Evolutionary conservation across 2,888 invertebrate genomes (phyloP).

Genomic region (Cetonia aurata): DNA sequence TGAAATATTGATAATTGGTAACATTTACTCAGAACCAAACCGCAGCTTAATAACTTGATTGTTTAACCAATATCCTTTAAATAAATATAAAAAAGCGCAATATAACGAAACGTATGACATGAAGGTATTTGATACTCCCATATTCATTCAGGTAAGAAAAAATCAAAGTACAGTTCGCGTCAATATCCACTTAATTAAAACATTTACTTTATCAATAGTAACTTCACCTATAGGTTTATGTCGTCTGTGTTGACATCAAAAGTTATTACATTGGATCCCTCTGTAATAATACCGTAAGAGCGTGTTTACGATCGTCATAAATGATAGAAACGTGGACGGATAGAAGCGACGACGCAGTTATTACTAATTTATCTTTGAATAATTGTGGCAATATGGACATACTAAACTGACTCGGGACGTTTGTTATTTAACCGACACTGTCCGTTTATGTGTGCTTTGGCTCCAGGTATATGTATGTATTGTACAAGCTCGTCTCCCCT

Average conservation of each 20-base stretch:
- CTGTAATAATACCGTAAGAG: slow-evolving; percentile 35
- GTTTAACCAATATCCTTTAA: too few relatives aligned
- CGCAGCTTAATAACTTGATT: too few relatives aligned
- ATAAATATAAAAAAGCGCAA: too few relatives aligned
- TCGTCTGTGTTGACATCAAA: background rate
- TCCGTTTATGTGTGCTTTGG: background rate
- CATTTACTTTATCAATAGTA: slow-evolving; percentile 20
- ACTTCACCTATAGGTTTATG: slow-evolving; percentile 7
- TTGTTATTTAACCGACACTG: slow-evolving; percentile 26
- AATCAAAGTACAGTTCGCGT: slow-evolving; percentile 1
- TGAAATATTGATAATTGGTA: too few relatives aligned
- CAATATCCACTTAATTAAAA: slow-evolving; percentile 9
- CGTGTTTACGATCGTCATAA: slow-evolving; percentile 35
- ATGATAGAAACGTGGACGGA: slow-evolving; percentile 28
- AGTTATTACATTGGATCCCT: slow-evolving; percentile 28
- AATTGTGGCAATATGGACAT: slow-evolving; percentile 37
- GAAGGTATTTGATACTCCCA: too few relatives aligned
- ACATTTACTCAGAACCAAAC: too few relatives aligned
- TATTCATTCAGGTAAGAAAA: background rate
- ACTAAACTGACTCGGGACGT: slow-evolving; percentile 20
- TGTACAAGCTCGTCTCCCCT: slow-evolving; percentile 16
- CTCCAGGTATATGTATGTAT: background rate
- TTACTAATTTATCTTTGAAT: slow-evolving; percentile 41
- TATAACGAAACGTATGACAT: too few relatives aligned
- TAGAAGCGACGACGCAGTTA: slow-evolving; percentile 24